Percentiles rank a stretch among this genome's conserved stretches.
phyloP scores from a whole-genome alignment of 2,113 vertebrate genomes.

The Equus przewalskii region DNA sequence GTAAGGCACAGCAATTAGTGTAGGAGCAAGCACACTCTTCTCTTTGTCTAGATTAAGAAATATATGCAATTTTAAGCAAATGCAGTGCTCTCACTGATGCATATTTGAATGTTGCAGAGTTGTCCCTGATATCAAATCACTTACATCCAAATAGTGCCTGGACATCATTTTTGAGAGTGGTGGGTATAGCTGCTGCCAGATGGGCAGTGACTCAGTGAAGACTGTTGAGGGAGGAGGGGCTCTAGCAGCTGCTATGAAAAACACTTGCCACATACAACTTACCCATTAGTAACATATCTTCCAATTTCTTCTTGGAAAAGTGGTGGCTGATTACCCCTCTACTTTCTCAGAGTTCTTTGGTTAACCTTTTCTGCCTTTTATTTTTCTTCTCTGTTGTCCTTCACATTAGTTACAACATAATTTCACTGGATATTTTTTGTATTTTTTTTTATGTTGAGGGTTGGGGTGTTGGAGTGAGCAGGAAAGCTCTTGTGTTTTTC shows the following conservation, averaged over 20 bases:
- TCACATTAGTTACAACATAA: background rate
- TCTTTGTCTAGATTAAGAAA: slow-evolving; percentile 47
- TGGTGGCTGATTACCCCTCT: background rate
- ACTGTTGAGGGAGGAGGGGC: background rate
- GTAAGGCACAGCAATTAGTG: slow-evolving; percentile 9
- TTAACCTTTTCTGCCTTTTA: background rate
- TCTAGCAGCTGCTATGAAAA: background rate
- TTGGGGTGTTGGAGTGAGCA: background rate
- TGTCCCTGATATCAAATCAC: slow-evolving; percentile 2
- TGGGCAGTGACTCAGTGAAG: background rate
- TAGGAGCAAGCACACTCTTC: background rate
- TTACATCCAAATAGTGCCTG: background rate
- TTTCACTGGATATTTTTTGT: background rate
- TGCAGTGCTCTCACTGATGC: background rate
- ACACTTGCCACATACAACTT: background rate
- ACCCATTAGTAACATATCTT: background rate
- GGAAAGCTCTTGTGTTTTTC: background rate
- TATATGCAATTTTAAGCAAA: slow-evolving; percentile 51
- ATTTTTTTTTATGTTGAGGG: background rate
- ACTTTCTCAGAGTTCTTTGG: background rate
- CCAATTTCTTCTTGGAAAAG: background rate
- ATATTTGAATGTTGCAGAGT: slow-evolving; percentile 1
- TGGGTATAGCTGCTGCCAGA: background rate
- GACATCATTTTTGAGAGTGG: slow-evolving; percentile 6
- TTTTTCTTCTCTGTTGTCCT: background rate